Evolutionary conservation across 2,113 vertebrate genomes (phyloP).

Genomic region (Nanorana parkeri): DNA sequence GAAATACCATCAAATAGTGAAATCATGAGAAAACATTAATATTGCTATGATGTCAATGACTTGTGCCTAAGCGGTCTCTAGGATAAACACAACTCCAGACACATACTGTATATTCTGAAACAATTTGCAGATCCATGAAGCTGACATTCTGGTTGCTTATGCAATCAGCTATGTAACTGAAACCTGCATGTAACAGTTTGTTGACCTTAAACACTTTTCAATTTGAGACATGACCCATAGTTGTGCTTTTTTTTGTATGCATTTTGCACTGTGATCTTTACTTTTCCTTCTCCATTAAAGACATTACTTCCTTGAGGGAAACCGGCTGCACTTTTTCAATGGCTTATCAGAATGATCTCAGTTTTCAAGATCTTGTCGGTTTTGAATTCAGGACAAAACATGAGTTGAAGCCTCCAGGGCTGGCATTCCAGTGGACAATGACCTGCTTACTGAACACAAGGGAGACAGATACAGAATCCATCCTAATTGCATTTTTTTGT

Average conservation of each 20-base stretch:
- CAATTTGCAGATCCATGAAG: neutral
- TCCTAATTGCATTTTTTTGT: neutral
- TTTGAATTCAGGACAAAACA: conserved; percentile 35
- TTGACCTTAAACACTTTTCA: neutral
- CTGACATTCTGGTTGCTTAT: neutral
- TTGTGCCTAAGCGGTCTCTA: neutral
- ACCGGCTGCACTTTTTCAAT: neutral
- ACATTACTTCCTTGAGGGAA: conserved; percentile 8
- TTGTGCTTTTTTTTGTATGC: neutral
- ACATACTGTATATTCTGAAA: neutral
- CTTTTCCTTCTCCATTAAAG: neutral
- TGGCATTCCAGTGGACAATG: conserved; percentile 50
- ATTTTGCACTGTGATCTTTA: neutral
- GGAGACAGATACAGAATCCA: neutral
- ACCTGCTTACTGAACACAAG: conserved; percentile 7
- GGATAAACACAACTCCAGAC: neutral
- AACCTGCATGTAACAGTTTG: neutral
- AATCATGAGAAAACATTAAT: too few species aligned
- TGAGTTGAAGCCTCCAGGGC: conserved; percentile 46
- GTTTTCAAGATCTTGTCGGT: conserved; percentile 37
- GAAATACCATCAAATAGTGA: too few species aligned
- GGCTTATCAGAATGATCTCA: conserved; percentile 41
- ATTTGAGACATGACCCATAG: too few species aligned
- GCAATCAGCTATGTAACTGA: neutral
- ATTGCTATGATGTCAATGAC: too few species aligned